phyloP scores from a whole-genome alignment of 2,113 vertebrate species.

The Mungos mungo region DNA sequence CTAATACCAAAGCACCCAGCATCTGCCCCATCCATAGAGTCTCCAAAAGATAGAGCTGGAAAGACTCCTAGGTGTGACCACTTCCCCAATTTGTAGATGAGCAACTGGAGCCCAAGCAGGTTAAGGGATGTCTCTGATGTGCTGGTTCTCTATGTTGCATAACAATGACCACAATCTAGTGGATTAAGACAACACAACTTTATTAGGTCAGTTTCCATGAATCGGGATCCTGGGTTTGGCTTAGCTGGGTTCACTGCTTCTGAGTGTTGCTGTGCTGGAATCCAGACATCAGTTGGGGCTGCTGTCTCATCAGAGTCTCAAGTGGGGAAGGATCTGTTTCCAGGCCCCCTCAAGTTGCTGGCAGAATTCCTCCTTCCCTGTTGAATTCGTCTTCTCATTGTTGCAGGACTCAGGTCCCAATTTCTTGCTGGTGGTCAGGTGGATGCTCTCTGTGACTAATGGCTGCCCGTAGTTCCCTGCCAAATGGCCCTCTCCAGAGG shows the following conservation, averaged over 20 bases:
- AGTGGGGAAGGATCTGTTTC: neutral
- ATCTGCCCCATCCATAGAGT: neutral
- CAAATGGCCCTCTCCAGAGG: neutral
- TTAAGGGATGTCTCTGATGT: neutral
- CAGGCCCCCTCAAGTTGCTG: neutral
- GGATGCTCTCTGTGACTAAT: neutral
- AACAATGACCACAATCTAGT: neutral
- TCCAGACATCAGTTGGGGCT: neutral
- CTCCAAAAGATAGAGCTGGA: neutral
- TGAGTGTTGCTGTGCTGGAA: neutral
- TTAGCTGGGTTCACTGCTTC: neutral
- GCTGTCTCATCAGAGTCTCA: neutral
- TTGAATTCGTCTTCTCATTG: neutral
- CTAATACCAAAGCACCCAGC: neutral
- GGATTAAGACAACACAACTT: neutral
- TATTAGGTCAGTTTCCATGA: neutral
- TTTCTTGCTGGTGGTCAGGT: neutral
- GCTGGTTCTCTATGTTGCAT: neutral
- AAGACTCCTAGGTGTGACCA: neutral
- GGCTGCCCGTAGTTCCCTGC: neutral
- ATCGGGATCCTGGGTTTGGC: neutral
- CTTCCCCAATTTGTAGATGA: neutral
- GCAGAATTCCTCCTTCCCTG: neutral
- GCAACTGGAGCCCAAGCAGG: neutral
- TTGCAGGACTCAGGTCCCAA: neutral